Conservation (phyloP, 2,797 vertebrate genomes). For the Phrynocephalus forsythii region DNA sequence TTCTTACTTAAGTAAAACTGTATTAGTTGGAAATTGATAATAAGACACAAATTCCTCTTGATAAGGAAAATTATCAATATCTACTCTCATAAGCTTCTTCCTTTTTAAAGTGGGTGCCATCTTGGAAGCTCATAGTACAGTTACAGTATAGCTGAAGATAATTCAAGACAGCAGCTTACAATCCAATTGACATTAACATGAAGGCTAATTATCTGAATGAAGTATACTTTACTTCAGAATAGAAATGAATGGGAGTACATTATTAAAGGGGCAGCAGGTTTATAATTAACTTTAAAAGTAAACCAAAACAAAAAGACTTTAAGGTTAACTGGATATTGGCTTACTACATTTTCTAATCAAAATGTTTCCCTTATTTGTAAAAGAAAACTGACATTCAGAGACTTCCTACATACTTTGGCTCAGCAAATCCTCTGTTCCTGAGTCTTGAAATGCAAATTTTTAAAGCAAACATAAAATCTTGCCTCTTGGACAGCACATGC, state of each 20-base stretch:
- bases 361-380: neutral
- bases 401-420: neutral
- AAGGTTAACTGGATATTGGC: neutral
- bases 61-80: constrained; percentile 74
- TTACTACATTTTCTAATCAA: neutral
- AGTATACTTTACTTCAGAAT: no score
- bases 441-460: neutral
- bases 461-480: neutral
- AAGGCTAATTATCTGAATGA: no score
- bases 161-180: neutral
- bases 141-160: neutral
- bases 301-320: neutral
- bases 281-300: neutral
- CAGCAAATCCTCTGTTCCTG: neutral
- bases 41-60: constrained; percentile 76
- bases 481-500: neutral
- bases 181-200: no score
- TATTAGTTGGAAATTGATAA: neutral
- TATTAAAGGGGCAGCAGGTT: neutral
- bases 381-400: neutral
- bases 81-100: constrained; percentile 81
- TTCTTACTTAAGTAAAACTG: neutral
- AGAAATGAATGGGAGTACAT: no score
- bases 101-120: constrained; percentile 87
- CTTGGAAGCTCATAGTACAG: constrained; percentile 50